phyloP scores from a whole-genome alignment of 2,113 vertebrate species.

The Lanius collurio region DNA sequence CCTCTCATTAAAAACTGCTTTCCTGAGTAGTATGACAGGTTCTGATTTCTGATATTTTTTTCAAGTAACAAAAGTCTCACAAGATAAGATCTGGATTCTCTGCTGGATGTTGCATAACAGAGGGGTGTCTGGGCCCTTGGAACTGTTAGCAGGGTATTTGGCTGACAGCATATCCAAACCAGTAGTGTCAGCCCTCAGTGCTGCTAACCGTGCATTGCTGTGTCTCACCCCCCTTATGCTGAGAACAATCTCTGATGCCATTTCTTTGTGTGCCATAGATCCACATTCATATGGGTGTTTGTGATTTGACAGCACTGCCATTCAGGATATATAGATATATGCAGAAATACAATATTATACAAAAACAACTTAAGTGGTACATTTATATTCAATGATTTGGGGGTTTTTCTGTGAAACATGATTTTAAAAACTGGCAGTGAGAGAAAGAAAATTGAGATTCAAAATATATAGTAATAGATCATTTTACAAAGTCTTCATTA shows the following conservation, averaged over 20 bases:
- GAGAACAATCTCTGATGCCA: neutral
- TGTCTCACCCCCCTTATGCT: neutral
- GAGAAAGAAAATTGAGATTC: neutral
- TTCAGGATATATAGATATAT: neutral
- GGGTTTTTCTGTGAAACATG: neutral
- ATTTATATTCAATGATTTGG: neutral
- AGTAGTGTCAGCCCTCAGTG: neutral
- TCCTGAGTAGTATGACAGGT: neutral
- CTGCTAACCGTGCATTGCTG: fast-evolving
- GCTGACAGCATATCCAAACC: neutral
- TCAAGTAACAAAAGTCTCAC: neutral
- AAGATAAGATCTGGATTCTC: neutral
- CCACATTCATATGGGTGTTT: neutral
- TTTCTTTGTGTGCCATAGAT: neutral
- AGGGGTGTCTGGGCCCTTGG: neutral
- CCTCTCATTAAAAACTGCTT: neutral
- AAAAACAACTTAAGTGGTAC: neutral
- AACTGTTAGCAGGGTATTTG: neutral
- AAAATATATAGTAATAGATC: neutral
- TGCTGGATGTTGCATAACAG: neutral
- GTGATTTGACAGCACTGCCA: neutral
- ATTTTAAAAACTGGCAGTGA: neutral
- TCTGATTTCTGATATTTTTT: neutral
- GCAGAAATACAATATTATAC: neutral
- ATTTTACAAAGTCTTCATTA: neutral